phyloP scores from a whole-genome alignment of 2,113 vertebrate species.

The Semnornis frantzii region DNA sequence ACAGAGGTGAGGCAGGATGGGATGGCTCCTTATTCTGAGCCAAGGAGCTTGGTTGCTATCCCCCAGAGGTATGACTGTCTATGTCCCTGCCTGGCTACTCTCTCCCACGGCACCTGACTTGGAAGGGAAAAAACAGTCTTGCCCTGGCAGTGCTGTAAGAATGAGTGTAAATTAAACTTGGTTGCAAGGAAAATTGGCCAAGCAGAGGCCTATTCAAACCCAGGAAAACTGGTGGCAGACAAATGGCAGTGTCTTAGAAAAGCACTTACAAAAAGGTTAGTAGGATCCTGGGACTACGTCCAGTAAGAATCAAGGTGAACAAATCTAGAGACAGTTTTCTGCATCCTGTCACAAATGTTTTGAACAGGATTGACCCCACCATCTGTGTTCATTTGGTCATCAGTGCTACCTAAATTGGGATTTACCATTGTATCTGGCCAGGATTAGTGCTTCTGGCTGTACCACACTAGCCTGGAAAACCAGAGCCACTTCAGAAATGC shows the following conservation, averaged over 20 bases:
- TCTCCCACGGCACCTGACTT: not conserved
- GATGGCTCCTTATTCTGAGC: fast-evolving
- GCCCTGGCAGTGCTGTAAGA: not conserved
- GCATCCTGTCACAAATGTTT: not conserved
- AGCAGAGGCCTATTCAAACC: not conserved
- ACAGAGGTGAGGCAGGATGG: not conserved
- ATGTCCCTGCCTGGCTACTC: not conserved
- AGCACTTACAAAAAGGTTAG: not conserved
- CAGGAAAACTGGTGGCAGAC: not conserved
- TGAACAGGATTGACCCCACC: not conserved
- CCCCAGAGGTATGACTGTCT: not conserved
- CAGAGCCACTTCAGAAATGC: not conserved
- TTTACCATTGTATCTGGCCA: not conserved
- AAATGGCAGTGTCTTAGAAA: not conserved
- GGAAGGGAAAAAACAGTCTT: not conserved
- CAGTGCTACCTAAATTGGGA: not conserved
- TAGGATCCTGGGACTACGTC: not conserved
- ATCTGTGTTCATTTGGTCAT: not conserved
- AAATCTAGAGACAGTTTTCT: not conserved
- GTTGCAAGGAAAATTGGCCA: not conserved
- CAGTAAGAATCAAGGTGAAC: not conserved
- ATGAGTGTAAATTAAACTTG: not conserved
- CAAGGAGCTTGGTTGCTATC: not conserved
- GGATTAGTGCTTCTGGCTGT: not conserved
- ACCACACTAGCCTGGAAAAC: not conserved